Base-by-base conservation (phyloP, 1,140 invertebrate genomes). In the Bradynema listronoti region DNA sequence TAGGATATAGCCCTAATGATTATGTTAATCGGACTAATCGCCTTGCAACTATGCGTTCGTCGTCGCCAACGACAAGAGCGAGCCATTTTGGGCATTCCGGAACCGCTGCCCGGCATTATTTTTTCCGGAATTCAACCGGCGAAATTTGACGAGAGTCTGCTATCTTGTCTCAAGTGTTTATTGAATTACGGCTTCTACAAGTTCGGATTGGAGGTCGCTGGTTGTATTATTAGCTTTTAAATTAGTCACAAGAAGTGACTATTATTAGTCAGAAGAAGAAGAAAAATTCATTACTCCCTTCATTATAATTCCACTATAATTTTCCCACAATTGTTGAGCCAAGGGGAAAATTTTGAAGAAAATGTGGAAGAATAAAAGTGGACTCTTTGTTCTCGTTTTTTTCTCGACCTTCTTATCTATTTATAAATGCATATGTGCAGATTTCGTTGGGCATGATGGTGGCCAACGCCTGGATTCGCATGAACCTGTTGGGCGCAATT, bases 131-230 rank as follows among this genome's bases (percentile, higher is more conserved):
- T 93, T 14, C 45, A 68, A 30, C 46, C 25, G 83, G 88, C 47
- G 79, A 81, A 92, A 69, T 90, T 90, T 1, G 93, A 98, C 72
- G 86, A 84, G 72, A 86, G 88, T 71, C 70, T 97, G 1, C 75
- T 83, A 11, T 80, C 85, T 25, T 89, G 88, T 74, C 71, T 88
- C 14, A 91, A 95, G 78, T 98, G 89, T 80, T 80, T 93, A 11
- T 80, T 88, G 6, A 95, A 96, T 79, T 93, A 88, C 79, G 85
- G 86, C 19, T 96, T 91, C 79, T 93, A 91, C 78, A 91, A 91
- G 79, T 94, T 94, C 82, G 91, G 91, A 19, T 78, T 95, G 1
- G 91, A 96, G 83, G 86, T 63, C 29, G 39, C 9, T 87, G 36
- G n/a, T n/a, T n/a, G n/a, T n/a, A n/a, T n/a, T n/a, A n/a, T n/a